Evolutionary conservation across 2,113 vertebrate genomes (phyloP).

Genomic region (Xiphorhynchus elegans): DNA sequence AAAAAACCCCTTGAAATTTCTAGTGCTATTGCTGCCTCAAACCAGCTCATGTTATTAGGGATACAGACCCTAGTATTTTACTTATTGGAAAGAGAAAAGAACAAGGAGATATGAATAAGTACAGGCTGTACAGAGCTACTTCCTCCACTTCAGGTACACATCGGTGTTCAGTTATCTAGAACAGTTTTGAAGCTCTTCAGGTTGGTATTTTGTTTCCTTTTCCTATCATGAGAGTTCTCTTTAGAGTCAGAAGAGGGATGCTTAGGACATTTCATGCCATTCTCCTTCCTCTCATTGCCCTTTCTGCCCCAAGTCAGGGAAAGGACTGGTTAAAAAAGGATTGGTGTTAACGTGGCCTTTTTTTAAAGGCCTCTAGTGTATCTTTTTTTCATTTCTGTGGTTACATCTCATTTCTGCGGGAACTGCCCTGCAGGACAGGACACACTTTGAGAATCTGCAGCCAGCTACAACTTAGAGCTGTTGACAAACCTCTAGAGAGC

Average conservation of each 20-base stretch:
- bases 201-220: background rate
- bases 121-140: background rate
- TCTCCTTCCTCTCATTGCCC: background rate
- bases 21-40: background rate
- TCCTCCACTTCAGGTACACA: background rate
- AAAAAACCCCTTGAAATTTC: background rate
- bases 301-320: background rate
- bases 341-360: background rate
- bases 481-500: slow-evolving; percentile 29
- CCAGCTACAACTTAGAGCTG: background rate
- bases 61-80: background rate
- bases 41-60: background rate
- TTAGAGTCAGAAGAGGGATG: background rate
- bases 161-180: background rate
- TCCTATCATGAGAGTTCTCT: background rate
- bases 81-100: background rate
- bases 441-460: background rate
- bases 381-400: background rate
- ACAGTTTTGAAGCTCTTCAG: background rate
- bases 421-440: background rate
- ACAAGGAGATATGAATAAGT: background rate
- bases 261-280: background rate
- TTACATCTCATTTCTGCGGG: background rate
- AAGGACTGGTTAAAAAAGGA: background rate
- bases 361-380: background rate